Percentiles rank a stretch among this genome's conserved stretches.
These are phyloP conservation scores for Vollenhovia emeryi DNA, from an alignment of 1,140 invertebrate species.

Conservation along the genomic window DNA sequence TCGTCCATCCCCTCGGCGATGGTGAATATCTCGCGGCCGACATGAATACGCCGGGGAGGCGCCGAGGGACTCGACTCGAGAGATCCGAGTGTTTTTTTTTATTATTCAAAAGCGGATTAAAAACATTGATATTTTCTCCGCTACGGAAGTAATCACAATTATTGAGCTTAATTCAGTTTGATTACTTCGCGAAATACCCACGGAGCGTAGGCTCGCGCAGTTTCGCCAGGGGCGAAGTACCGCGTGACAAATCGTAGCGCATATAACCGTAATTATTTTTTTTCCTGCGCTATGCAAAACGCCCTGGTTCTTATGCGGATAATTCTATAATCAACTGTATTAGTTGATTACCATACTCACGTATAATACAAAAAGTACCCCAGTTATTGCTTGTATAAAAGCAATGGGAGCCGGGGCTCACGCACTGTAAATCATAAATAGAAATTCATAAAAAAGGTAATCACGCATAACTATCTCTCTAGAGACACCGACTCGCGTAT, in stretches of 20 bases:
- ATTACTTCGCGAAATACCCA: background rate
- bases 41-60: conserved; percentile 1
- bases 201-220: background rate
- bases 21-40: conserved; percentile 27
- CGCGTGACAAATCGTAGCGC: background rate
- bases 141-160: background rate
- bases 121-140: background rate
- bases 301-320: background rate
- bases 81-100: background rate
- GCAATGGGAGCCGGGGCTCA: background rate
- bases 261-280: background rate
- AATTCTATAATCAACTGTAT: conserved; percentile 8
- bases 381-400: conserved; percentile 4
- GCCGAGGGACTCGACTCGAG: background rate
- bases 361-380: background rate
- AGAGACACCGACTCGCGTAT: conserved; percentile 19
- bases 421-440: background rate
- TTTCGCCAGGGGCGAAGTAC: too few species aligned
- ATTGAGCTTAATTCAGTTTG: background rate
- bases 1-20: conserved; percentile 12
- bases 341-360: conserved; percentile 1
- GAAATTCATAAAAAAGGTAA: conserved; percentile 26
- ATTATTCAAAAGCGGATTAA: too few species aligned
- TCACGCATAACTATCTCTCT: conserved; percentile 30
- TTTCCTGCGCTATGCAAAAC: background rate